Base-by-base conservation (phyloP, 2,888 invertebrate genomes). In the Augochlorella aurata region DNA sequence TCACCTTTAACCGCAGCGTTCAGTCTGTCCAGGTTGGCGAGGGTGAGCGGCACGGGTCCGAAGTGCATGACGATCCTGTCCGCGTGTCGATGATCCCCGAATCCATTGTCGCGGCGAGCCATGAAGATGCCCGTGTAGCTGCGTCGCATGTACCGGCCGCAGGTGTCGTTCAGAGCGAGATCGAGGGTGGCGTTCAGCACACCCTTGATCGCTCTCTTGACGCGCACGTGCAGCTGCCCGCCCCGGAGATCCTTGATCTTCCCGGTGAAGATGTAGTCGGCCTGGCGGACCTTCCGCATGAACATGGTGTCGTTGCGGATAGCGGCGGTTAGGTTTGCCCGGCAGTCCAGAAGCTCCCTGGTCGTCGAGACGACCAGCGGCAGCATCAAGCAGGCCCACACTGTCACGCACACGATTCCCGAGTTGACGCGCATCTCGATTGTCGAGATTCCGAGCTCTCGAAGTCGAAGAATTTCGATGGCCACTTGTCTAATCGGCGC, bases 1-100 rank as follows among this genome's bases (percentile, higher is more conserved):
- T 89, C 74, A 93, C 94, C 94, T 94, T 91, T 91, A 76, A 94
- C 90, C 70, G 92, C 93, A 52, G 94, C 93, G 87, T 93, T 93
- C 80, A 94, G 90, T 77, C 93, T 90, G 85, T 94, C 94, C 90
- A 94, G 90, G 82, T 94, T 94, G 24, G 92, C 90, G 61, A 94
- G 89, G 0, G 94, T 94, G 65, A 94, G 89, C 9, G 94, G 92
- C 76, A 94, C 85, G 9, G 94, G 92, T 77, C 93, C 92, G 71
- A 93, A 92, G 82, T 93, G 90, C 93, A 93, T 93, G 38, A 92
- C 87, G 70, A 92, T 86, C 70, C 86, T 91, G 50, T 81, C 88
- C 50, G 61, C 72, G 61, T 83, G 84, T 44, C 76, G 75, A 29
- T 71, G 72, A 68, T 87, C 84, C 52, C 77, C 81, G 71, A 84